Conservation (phyloP, 2,888 invertebrate species). For the Cyclophora albipunctata region DNA sequence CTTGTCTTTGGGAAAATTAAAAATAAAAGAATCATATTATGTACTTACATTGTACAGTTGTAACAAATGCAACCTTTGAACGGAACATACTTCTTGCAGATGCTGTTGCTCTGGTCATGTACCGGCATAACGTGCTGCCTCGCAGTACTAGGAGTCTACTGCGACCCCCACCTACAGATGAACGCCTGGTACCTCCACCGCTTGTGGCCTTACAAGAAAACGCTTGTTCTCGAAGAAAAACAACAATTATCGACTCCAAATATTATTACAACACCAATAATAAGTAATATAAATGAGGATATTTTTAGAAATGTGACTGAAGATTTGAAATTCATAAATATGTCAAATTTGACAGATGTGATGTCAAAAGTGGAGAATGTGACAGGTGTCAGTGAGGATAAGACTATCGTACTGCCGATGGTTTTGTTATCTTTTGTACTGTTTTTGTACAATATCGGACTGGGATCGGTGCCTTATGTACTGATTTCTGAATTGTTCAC, state of each 20-base stretch:
- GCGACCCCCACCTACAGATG: slow-evolving; percentile 55
- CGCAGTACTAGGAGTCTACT: slow-evolving; percentile 55
- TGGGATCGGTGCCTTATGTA: slow-evolving; percentile 68
- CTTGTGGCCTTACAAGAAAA: slow-evolving; percentile 43
- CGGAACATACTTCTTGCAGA: slow-evolving; percentile 33
- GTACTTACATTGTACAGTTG: too few relatives aligned
- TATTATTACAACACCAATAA: slow-evolving; percentile 1
- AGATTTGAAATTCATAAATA: slow-evolving; percentile 14
- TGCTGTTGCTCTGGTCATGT: slow-evolving; percentile 59
- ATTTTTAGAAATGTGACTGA: slow-evolving; percentile 25
- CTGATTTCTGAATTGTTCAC: slow-evolving; percentile 61
- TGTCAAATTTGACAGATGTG: slow-evolving; percentile 16
- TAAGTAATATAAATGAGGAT: slow-evolving; percentile 4
- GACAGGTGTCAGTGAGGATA: slow-evolving; percentile 24
- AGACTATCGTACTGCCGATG: slow-evolving; percentile 52
- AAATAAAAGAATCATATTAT: too few relatives aligned
- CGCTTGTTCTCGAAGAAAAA: slow-evolving; percentile 9
- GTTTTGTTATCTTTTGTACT: slow-evolving; percentile 50
- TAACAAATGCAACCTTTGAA: too few relatives aligned
- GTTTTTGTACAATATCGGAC: slow-evolving; percentile 63
- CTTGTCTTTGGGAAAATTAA: too few relatives aligned
- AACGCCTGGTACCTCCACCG: slow-evolving; percentile 53
- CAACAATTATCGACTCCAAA: slow-evolving; percentile 12
- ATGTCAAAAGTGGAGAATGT: slow-evolving; percentile 28
- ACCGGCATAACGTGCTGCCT: slow-evolving; percentile 63